Base-by-base conservation (phyloP, 2,888 invertebrate species). In the Nasonovia ribisnigri region DNA sequence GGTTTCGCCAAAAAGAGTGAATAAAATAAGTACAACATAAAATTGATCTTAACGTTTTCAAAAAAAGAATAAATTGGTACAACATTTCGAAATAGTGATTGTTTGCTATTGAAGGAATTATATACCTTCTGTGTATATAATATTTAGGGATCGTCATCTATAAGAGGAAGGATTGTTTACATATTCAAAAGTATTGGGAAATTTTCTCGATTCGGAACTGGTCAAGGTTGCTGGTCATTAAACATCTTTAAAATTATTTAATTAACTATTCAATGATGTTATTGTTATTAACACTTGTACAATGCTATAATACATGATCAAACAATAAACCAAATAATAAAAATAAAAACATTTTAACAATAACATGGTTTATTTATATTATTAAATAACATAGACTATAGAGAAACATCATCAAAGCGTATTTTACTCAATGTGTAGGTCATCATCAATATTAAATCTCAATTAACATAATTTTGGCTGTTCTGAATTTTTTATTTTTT, bases 131-230 rank as follows among this genome's bases (percentile, higher is more conserved):
- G 20, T 67, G 16, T n/a, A 60, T 16, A n/a, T 67, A 67, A 29
- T 36, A 20, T 77, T 20, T 36, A 77, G 77, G 77, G 77, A 77
- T 36, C 20, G 77, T 36, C n/a, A 29, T 77, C 20, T 77, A 36
- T 42, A 36, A 24, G 36, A 67, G 67, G 67, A 77, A 86, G 6
- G 13, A 46, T 43, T 67, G 67, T 89, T 90, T 67, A n/a, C 29
- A 36, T 90, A 43, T 67, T n/a, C 20, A 48, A n/a, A 8, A 67
- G n/a, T 67, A 60, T 90, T 90, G 36, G n/a, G 90, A 46, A 46
- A 90, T 90, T 48, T n/a, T 90, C n/a, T 67, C n/a, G 67, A n/a
- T 90, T 90, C 48, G n/a, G 67, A 90, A 48, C 46, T n/a, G 67
- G 67, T 90, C 90, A 90, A 90, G 90, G 90, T 89, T 26, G 6